Evolutionary conservation across 1,140 invertebrate genomes (phyloP), one percentile per base, ranked within the genome.

Genomic region (Musca vetustissima): DNA sequence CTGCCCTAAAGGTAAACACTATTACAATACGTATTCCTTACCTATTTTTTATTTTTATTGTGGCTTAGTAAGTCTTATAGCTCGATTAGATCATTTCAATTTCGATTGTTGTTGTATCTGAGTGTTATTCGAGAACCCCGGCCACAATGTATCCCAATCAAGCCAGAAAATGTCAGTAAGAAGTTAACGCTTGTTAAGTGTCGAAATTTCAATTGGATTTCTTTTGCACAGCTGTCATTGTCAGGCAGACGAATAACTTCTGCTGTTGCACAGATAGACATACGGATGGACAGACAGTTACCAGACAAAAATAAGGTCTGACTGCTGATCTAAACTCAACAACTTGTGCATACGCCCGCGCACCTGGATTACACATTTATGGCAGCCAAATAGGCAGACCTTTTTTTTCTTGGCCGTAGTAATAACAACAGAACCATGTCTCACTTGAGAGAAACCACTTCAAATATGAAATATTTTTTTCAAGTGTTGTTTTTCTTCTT

Each of bases 121-220:
- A 52, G 24, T 28, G 55, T 59, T n/a, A 32, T 25, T 17, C 9
- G n/a, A 43, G 8, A 13, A 6, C 11, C 36, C 28, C 53, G 24
- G 19, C 15, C 53, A 15, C 14, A 15, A 14, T 17, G 55, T 59
- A 24, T 28, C 24, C 28, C 53, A 28, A 7, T 61, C 57, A 61
- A 7, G 17, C 19, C n/a, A 21, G 8, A 19, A n/a, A 15, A 36
- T 32, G 57, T 61, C 28, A 61, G 9, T 43, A 61, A n/a, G n/a
- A n/a, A 61, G 57, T 36, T 61, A 61, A 61, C 57, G 57, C 43
- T 49, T 65, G 64, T 65, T 48, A 65, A 65, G 64, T 65, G 64
- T 65, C 64, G 43, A 65, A 65, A 67, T 53, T 50, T 67, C 65
- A 67, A 67, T 67, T 67, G 65, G 65, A 67, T 67, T 67, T 67